phyloP scores from a whole-genome alignment of 2,888 invertebrate genomes.

The Cephus rjabovi region DNA sequence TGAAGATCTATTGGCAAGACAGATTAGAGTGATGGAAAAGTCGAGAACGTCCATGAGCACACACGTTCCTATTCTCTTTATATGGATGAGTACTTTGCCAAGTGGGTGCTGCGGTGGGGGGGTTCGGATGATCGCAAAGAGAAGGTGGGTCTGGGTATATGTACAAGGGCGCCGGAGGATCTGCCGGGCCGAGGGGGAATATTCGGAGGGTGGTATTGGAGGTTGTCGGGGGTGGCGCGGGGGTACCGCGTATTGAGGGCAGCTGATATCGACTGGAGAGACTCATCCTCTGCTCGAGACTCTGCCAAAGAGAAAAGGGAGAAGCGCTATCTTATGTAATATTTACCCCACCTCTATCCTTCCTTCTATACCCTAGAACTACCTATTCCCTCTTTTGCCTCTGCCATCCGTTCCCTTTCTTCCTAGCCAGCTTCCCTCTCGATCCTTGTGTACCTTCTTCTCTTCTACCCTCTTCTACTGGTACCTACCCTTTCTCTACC shows the following conservation, averaged over 20 bases:
- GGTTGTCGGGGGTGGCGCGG: constrained; percentile 9
- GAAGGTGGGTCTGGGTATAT: not conserved
- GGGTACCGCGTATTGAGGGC: constrained; percentile 44
- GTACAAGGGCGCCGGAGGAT: not conserved
- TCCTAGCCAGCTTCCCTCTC: constrained; percentile 11
- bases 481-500: constrained; percentile 8
- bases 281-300: constrained; percentile 42
- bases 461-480: not conserved
- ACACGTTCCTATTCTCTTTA: not conserved
- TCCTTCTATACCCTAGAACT: not conserved
- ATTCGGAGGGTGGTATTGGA: constrained; percentile 20
- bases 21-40: not conserved
- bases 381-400: constrained; percentile 31
- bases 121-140: not conserved
- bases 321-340: constrained; percentile 55
- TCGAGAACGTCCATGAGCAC: not conserved
- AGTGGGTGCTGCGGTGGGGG: constrained; percentile 11
- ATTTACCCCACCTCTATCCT: constrained; percentile 43
- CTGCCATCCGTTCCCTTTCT: constrained; percentile 23
- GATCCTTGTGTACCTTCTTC: constrained; percentile 3
- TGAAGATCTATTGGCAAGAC: not conserved
- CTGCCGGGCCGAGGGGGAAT: constrained; percentile 17
- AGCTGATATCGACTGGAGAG: constrained; percentile 53
- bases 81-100: constrained; percentile 5
- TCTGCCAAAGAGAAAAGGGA: constrained; percentile 46